Conservation (phyloP, 2,888 invertebrate species). For the Caradrina clavipalpis region DNA sequence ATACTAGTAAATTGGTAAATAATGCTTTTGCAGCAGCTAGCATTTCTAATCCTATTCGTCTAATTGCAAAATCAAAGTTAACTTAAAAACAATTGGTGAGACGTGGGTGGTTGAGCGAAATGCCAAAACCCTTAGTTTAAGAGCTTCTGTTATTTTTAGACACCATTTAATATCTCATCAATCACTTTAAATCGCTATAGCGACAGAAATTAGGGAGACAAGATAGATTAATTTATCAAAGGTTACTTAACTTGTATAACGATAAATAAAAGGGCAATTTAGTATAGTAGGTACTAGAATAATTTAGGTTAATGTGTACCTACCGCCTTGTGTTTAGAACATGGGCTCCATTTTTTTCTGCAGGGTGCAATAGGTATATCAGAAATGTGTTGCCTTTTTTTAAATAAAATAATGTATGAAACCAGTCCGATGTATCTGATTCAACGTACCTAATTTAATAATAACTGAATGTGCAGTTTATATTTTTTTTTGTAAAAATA, state of each 20-base stretch:
- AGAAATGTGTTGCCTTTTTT: no score
- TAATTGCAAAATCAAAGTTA: conserved; percentile 3
- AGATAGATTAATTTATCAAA: neutral
- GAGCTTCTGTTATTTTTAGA: conserved; percentile 14
- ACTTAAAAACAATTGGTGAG: neutral
- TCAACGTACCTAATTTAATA: no score
- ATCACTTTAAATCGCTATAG: conserved; percentile 1
- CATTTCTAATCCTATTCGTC: neutral
- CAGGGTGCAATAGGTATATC: no score
- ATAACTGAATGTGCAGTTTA: no score
- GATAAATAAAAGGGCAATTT: neutral
- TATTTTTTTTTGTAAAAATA: no score
- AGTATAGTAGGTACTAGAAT: neutral
- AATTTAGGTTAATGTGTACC: no score
- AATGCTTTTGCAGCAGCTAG: neutral
- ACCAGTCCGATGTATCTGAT: no score
- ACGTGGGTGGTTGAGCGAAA: neutral
- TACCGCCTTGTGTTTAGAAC: no score
- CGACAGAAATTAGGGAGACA: neutral
- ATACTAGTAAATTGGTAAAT: neutral
- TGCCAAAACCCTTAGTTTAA: neutral
- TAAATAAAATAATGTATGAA: no score
- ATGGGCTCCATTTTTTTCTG: no score
- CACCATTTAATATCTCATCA: conserved; percentile 25
- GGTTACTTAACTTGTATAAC: neutral